Conservation (phyloP, 2,888 invertebrate genomes). For the Dynastes hyllus region DNA sequence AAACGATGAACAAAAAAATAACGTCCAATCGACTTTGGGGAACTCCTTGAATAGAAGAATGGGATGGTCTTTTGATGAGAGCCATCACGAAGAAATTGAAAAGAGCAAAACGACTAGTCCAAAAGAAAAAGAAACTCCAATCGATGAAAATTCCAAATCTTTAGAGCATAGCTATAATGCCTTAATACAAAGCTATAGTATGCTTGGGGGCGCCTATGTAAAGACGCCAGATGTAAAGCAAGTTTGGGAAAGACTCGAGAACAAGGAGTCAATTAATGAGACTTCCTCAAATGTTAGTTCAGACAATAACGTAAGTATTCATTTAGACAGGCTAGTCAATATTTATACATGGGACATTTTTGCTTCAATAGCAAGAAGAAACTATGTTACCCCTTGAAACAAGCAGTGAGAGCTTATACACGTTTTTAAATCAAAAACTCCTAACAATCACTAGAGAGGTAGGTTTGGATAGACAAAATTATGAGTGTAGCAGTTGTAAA, state of each 20-base stretch:
- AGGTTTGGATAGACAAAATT: slow-evolving; percentile 90
- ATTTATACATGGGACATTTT: not conserved
- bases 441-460: slow-evolving; percentile 83
- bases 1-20: slow-evolving; percentile 32
- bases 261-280: slow-evolving; percentile 51
- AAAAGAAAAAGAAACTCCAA: slow-evolving; percentile 33
- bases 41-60: slow-evolving; percentile 79
- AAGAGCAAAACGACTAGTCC: not conserved
- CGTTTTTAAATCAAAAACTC: slow-evolving; percentile 70
- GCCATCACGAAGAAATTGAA: slow-evolving; percentile 51
- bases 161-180: slow-evolving; percentile 75
- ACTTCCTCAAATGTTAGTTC: slow-evolving; percentile 66
- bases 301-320: not conserved
- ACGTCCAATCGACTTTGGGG: slow-evolving; percentile 69
- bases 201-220: slow-evolving; percentile 69
- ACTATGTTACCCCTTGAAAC: not conserved
- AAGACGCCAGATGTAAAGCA: slow-evolving; percentile 77
- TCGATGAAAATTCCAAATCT: slow-evolving; percentile 60
- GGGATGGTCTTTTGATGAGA: slow-evolving; percentile 77
- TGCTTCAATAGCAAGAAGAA: not conserved
- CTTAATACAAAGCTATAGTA: slow-evolving; percentile 76
- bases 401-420: not conserved
- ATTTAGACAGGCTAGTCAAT: not conserved
- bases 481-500: slow-evolving; percentile 85
- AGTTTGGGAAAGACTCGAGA: slow-evolving; percentile 73